Evolutionary conservation across 2,113 vertebrate species (phyloP).

Genomic region (Lampris megalopsis): DNA sequence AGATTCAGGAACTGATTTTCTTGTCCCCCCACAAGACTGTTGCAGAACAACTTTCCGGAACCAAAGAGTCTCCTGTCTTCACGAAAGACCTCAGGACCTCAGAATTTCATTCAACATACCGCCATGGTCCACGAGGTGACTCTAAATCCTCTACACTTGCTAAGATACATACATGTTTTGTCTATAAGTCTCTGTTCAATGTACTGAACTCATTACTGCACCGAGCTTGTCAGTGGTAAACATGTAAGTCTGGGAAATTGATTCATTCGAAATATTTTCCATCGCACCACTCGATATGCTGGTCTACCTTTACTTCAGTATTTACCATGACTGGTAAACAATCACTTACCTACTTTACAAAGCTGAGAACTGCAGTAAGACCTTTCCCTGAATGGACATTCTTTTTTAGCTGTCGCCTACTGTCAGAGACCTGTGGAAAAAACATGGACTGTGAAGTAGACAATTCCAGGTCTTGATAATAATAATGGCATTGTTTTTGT

Average conservation of each 20-base stretch:
- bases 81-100: constrained; percentile 17
- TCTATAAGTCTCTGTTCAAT: neutral
- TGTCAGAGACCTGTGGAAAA: no score
- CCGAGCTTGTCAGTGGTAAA: neutral
- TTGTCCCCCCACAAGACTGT: constrained; percentile 44
- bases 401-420: no score
- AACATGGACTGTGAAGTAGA: no score
- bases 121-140: constrained; percentile 38
- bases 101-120: constrained; percentile 22
- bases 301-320: no score
- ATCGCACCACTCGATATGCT: no score
- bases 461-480: no score
- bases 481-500: no score
- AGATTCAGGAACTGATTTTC: neutral
- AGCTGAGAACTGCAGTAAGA: no score
- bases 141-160: neutral
- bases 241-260: neutral
- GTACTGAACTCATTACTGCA: neutral
- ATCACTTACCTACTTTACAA: no score
- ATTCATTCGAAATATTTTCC: no score
- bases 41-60: constrained; percentile 49
- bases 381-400: no score
- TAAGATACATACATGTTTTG: neutral
- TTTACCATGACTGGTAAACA: no score
- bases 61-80: constrained; percentile 24